phyloP scores from a whole-genome alignment of 2,113 vertebrate species.

The Amazona vittata region DNA sequence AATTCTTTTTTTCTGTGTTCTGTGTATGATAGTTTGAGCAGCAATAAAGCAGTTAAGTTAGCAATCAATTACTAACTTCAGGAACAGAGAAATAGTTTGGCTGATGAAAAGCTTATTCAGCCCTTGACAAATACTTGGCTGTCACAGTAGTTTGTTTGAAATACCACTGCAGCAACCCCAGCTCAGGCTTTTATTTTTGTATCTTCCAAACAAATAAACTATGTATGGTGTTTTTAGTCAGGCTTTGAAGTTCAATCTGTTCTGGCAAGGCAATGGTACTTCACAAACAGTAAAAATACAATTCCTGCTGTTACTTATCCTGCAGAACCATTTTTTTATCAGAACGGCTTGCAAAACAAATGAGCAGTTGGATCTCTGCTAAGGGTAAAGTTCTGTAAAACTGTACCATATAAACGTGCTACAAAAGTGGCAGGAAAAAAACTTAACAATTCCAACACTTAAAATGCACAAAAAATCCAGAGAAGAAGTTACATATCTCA shows the following conservation, averaged over 20 bases:
- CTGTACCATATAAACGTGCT: not conserved
- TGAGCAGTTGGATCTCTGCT: not conserved
- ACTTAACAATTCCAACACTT: not conserved
- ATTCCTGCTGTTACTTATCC: slow-evolving; percentile 49
- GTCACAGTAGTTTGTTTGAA: slow-evolving; percentile 57
- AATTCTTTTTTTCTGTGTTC: not conserved
- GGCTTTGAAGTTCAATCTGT: slow-evolving; percentile 72
- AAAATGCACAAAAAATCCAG: not conserved
- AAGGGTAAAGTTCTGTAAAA: slow-evolving; percentile 51
- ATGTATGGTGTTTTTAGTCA: slow-evolving; percentile 53
- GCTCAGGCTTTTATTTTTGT: slow-evolving; percentile 60
- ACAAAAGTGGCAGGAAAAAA: not conserved
- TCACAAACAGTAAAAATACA: slow-evolving; percentile 71
- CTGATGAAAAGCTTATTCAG: slow-evolving; percentile 51
- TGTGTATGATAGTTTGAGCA: not conserved
- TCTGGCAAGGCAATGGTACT: slow-evolving; percentile 57
- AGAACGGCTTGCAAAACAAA: slow-evolving; percentile 52
- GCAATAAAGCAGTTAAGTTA: slow-evolving; percentile 5
- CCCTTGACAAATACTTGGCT: slow-evolving; percentile 50
- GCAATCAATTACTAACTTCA: slow-evolving; percentile 15
- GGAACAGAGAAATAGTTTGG: slow-evolving; percentile 19
- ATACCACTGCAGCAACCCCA: slow-evolving; percentile 10
- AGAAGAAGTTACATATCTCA: not conserved
- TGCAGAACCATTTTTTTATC: slow-evolving; percentile 56
- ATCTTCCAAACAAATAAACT: slow-evolving; percentile 67